These are phyloP conservation scores for Rallus limicola DNA, from an alignment of 2,113 vertebrate genomes.

Conservation along the genomic window DNA sequence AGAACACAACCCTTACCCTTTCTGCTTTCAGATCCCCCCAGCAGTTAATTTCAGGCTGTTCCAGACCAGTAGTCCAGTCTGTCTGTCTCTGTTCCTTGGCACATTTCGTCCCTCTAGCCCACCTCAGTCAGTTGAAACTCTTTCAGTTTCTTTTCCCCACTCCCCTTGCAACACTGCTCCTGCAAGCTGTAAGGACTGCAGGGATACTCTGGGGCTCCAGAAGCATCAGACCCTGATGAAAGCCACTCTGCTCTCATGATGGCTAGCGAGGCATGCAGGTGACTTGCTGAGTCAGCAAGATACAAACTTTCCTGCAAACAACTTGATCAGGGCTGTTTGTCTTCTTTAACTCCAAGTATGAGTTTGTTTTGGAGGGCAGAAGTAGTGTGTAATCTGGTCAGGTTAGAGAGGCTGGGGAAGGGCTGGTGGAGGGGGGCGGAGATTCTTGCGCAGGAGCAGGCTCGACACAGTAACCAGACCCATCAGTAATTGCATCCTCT, in stretches of 20 bases:
- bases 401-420: neutral
- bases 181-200: neutral
- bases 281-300: neutral
- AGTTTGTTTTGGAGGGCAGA: neutral
- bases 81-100: neutral
- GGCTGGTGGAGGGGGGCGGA: too few relatives aligned
- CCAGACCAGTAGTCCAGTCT: neutral
- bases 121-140: neutral
- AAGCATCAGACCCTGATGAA: neutral
- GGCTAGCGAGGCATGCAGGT: fast-evolving
- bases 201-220: neutral
- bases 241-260: fast-evolving
- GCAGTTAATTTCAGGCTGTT: neutral
- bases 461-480: neutral
- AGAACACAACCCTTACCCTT: neutral
- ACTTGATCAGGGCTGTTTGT: neutral
- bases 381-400: neutral
- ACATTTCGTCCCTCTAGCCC: neutral
- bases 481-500: constrained; percentile 38
- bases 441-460: neutral
- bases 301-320: neutral
- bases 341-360: neutral
- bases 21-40: fast-evolving
- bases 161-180: neutral
- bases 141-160: neutral